Evolutionary conservation across 2,888 invertebrate species (phyloP), one percentile per base, ranked within the genome.

Genomic region (Chirona hameri): DNA sequence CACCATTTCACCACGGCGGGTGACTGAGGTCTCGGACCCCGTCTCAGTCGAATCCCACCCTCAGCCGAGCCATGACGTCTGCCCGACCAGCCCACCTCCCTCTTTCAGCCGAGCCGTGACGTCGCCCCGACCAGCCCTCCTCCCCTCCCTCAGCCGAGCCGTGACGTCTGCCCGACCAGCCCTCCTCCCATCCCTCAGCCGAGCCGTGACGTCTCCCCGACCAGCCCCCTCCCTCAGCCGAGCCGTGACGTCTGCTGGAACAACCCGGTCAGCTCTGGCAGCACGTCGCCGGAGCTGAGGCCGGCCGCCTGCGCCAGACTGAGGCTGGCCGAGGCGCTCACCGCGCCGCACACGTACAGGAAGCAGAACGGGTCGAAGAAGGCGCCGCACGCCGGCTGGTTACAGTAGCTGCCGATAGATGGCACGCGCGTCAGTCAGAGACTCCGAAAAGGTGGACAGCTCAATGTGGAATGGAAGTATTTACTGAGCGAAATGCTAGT

Each of bases 301-400:
- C 69, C 69, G 69, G 29, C 69, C 69, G 69, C 69, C 69, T 69
- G 69, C 69, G 69, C 69, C 69, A 69, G 69, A 69, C 69, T 69
- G 27, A 69, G 1, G 5, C n/a, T 14, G 27, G 69, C 69, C 5
- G 27, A 14, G 29, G 27, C 14, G 29, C 69, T 69, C 27, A 69
- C 69, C 29, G 69, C 27, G 29, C 69, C 69, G 69, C 69, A 69
- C 69, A 69, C 69, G 69, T 69, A 69, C 1, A 27, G 2, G 69
- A 69, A 69, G 69, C 69, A 69, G 27, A 69, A 27, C 27, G 69
- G 69, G 27, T 69, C 69, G 27, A 69, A 27, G 69, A 69, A 14
- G 29, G 12, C 7, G 27, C 69, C 69, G 14, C 69, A 69, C 27
- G 69, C 69, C 69, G 69, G 69, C 69, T 69, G 69, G 69, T 69